phyloP scores from a whole-genome alignment of 2,797 vertebrate species.

The Pangasius macronema region DNA sequence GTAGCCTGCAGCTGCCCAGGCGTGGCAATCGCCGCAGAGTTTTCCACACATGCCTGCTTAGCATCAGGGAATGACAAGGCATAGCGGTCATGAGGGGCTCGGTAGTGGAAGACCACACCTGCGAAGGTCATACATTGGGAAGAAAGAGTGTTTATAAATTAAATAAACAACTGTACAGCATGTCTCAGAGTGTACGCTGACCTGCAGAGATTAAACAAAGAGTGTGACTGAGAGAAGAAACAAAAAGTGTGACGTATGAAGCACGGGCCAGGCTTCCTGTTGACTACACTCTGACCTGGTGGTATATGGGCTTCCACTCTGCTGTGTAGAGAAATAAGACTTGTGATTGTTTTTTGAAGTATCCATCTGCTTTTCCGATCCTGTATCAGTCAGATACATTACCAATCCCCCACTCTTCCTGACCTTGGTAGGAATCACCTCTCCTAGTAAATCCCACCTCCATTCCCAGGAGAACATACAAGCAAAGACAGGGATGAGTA shows the following conservation, averaged over 20 bases:
- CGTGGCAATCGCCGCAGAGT: conserved; percentile 82
- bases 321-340: conserved; percentile 43
- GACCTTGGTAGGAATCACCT: conserved; percentile 36
- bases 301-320: conserved; percentile 51
- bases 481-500: conserved; percentile 60
- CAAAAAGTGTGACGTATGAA: conserved; percentile 14
- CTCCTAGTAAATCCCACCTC: conserved; percentile 58
- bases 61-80: conserved; percentile 82
- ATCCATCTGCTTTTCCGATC: conserved; percentile 59
- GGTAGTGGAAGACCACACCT: conserved; percentile 96
- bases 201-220: conserved; percentile 37
- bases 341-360: conserved; percentile 61
- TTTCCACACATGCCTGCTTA: conserved; percentile 81
- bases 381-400: conserved; percentile 7
- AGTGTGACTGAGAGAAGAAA: conserved; percentile 26
- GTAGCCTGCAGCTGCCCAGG: conserved; percentile 88
- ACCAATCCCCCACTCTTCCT: conserved; percentile 45
- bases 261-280: conserved; percentile 23
- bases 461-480: conserved; percentile 53
- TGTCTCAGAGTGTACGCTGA: background rate
- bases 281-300: conserved; percentile 37
- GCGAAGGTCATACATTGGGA: conserved; percentile 16
- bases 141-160: background rate
- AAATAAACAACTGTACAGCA: background rate
- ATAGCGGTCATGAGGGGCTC: conserved; percentile 85